Percentiles rank a stretch among this genome's conserved stretches.
phyloP scores from a whole-genome alignment of 2,113 vertebrate species.

The Phoenicopterus ruber region DNA sequence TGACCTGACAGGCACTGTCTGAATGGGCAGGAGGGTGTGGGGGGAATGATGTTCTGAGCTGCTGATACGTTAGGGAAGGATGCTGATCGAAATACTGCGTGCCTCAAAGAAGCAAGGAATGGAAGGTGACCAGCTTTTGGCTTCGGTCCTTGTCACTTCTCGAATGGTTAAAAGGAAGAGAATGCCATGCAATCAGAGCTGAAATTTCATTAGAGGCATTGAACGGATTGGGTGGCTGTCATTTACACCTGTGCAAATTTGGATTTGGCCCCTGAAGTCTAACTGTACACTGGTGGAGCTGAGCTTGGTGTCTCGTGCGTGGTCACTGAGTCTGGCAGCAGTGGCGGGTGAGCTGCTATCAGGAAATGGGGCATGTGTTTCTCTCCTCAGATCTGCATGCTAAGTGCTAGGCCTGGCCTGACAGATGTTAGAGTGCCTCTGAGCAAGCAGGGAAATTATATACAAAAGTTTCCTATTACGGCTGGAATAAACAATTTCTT shows the following conservation, averaged over 20 bases:
- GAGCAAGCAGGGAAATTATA: conserved; percentile 62
- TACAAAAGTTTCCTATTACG: conserved; percentile 67
- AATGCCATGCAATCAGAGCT: not conserved
- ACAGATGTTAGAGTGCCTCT: conserved; percentile 61
- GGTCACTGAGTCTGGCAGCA: not conserved
- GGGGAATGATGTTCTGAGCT: not conserved
- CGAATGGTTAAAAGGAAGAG: not conserved
- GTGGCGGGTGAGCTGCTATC: not conserved
- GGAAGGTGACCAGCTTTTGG: not conserved
- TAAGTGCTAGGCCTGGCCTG: conserved; percentile 40
- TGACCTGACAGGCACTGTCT: not conserved
- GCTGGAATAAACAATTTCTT: conserved; percentile 63
- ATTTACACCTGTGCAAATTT: conserved; percentile 10
- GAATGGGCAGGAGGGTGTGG: not conserved
- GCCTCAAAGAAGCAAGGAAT: not conserved
- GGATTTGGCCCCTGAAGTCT: not conserved
- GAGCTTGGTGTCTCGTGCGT: not conserved
- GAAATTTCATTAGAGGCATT: not conserved
- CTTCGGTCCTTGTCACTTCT: not conserved
- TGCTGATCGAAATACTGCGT: not conserved
- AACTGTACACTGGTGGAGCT: not conserved
- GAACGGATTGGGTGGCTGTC: conserved; percentile 8
- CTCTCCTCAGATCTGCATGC: conserved; percentile 38
- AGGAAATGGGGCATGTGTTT: conserved; percentile 53
- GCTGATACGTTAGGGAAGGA: not conserved